A percentile compares a stretch with the other conserved stretches of the same genome.
These are phyloP conservation scores for Parochlus steinenii DNA, from an alignment of 2,888 invertebrate genomes.

Conservation along the genomic window DNA sequence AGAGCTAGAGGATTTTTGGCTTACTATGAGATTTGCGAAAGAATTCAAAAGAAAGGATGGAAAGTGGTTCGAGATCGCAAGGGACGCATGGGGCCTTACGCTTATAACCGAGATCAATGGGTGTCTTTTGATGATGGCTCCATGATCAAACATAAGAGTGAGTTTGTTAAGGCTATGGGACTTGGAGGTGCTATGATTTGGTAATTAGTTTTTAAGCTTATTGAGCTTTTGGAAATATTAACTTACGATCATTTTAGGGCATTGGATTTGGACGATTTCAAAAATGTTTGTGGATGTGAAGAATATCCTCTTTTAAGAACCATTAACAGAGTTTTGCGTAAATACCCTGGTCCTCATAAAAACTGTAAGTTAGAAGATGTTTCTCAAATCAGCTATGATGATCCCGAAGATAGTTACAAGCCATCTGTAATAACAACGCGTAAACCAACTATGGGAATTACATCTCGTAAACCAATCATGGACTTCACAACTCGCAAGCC, in stretches of 20 bases:
- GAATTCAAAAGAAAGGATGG: slow-evolving; percentile 60
- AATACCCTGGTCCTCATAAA: slow-evolving; percentile 46
- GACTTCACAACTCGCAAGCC: slow-evolving; percentile 17
- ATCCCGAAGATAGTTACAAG: slow-evolving; percentile 2
- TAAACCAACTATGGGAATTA: slow-evolving; percentile 9
- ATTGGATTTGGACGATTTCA: slow-evolving; percentile 73
- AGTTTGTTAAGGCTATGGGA: slow-evolving; percentile 60
- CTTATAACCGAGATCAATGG: slow-evolving; percentile 73
- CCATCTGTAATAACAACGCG: slow-evolving; percentile 11
- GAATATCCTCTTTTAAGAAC: slow-evolving; percentile 62
- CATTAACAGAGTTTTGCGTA: slow-evolving; percentile 62
- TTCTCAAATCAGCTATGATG: slow-evolving; percentile 16
- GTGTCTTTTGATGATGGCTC: slow-evolving; percentile 80
- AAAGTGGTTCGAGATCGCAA: slow-evolving; percentile 58
- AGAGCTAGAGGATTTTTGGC: slow-evolving; percentile 74
- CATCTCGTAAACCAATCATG: slow-evolving; percentile 14
- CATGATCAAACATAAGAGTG: slow-evolving; percentile 69
- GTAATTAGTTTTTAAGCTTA: slow-evolving; percentile 21
- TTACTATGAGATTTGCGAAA: slow-evolving; percentile 80
- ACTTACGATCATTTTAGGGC: slow-evolving; percentile 27
- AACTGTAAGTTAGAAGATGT: slow-evolving; percentile 36
- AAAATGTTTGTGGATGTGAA: slow-evolving; percentile 64
- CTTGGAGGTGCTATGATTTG: slow-evolving; percentile 81
- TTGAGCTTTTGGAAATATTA: not conserved
- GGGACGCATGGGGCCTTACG: slow-evolving; percentile 77